phyloP scores from a whole-genome alignment of 2,888 invertebrate species.

The Cosmorhoe ocellata region DNA sequence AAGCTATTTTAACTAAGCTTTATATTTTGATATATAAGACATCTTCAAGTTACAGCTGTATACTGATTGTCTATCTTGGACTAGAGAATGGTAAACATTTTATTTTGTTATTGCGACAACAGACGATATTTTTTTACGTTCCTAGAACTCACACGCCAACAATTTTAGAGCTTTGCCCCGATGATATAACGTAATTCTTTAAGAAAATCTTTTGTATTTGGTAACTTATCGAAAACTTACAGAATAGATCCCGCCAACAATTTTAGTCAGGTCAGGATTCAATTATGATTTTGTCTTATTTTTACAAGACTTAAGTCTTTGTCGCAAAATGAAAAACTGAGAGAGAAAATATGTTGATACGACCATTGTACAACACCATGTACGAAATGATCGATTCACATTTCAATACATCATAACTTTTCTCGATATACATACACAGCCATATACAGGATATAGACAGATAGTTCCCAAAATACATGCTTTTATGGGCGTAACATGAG shows the following conservation, averaged over 20 bases:
- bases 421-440: conserved; percentile 2
- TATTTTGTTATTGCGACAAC: conserved; percentile 49
- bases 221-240: conserved; percentile 26
- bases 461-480: neutral
- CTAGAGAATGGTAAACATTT: conserved; percentile 75
- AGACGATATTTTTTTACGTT: conserved; percentile 54
- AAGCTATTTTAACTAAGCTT: conserved; percentile 44
- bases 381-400: conserved; percentile 1
- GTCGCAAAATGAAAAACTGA: conserved; percentile 37
- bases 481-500: too few species aligned
- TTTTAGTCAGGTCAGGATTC: conserved; percentile 4
- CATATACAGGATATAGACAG: conserved; percentile 6
- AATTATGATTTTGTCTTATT: conserved; percentile 5
- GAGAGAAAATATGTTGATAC: neutral
- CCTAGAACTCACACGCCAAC: conserved; percentile 60
- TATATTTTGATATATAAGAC: conserved; percentile 41
- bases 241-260: conserved; percentile 9
- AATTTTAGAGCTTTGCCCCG: conserved; percentile 51
- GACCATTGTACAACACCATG: conserved; percentile 5
- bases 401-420: conserved; percentile 1
- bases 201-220: conserved; percentile 36
- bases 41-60: conserved; percentile 39
- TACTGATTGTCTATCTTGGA: conserved; percentile 65
- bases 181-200: conserved; percentile 36
- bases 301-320: conserved; percentile 31